Evolutionary conservation across 2,113 vertebrate genomes (phyloP).

Genomic region (Ochotona curzoniae): DNA sequence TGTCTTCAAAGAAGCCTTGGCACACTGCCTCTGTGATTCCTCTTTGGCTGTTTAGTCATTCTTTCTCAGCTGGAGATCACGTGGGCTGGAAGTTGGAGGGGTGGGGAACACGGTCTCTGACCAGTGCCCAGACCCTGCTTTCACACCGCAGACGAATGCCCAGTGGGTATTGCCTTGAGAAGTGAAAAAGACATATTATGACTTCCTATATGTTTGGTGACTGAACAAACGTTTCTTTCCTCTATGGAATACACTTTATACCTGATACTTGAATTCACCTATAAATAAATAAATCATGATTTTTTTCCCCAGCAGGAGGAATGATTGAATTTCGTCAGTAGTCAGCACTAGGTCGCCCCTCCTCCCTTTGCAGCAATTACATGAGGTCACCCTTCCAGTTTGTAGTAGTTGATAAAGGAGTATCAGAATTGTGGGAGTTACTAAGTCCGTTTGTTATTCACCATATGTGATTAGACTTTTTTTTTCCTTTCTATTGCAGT

Average conservation of each 20-base stretch:
- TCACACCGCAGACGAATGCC: background rate
- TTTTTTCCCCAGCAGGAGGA: background rate
- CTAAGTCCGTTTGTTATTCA: constrained; percentile 9
- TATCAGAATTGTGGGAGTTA: background rate
- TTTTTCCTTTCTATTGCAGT: background rate
- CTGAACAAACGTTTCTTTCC: background rate
- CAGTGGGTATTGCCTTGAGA: background rate
- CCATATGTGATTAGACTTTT: background rate
- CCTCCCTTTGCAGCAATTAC: background rate
- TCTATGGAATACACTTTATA: background rate
- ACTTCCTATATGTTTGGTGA: background rate
- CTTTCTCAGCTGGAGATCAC: constrained; percentile 44
- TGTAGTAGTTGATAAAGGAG: background rate
- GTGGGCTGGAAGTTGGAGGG: constrained; percentile 27
- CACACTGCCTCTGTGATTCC: constrained; percentile 49
- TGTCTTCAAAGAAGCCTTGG: background rate
- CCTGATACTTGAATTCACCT: background rate
- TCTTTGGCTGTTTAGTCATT: constrained; percentile 54
- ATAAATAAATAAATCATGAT: background rate
- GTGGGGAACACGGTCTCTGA: constrained; percentile 8
- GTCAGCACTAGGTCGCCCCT: background rate
- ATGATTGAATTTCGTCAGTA: background rate
- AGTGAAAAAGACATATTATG: background rate
- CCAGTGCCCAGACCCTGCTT: background rate
- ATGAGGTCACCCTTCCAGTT: background rate